Base-by-base conservation (phyloP, 2,888 invertebrate genomes). In the Helicoverpa assulta region DNA sequence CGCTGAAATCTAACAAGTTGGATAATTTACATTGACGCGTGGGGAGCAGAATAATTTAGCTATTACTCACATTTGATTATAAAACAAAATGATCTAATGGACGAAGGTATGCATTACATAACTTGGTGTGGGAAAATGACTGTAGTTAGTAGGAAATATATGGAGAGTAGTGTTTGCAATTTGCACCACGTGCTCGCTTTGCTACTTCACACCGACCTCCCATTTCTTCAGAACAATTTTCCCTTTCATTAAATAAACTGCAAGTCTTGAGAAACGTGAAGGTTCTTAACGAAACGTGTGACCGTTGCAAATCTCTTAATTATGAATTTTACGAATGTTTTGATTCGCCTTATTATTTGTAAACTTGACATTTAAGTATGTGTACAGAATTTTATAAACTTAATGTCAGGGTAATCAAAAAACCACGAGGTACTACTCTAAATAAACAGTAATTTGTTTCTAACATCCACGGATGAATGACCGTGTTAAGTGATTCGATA, bases 151-250 rank as follows among this genome's bases (percentile, higher is more conserved):
- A 33, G 50, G 67, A 71, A 77, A 57, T 57, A 58, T 68, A 72
- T 70, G 50, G 59, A 67, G 72, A 67, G 61, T 70, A 79, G 78
- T 87, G 85, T 91, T 92, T 91, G 91, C 89, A 86, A 89, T 93
- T 93, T 89, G 87, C 92, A 92, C 90, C 87, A 78, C 80, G 81
- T 79, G 81, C 76, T 58, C 66, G 63, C 85, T 56, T 67, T 79
- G 78, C 83, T 83, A 80, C 85, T 83, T 87, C 84, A 86, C 92
- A 90, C 91, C 84, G 77, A 73, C 78, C 69, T 85, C 79, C 61
- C 82, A 86, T 79, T 91, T 91, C 89, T 81, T 64, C 69, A 78
- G 86, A 91, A 89, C 84, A 68, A 72, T 80, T 84, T 76, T 78
- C 70, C 71, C 66, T 80, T 73, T 73, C 57, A 69, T 67, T 64